phyloP scores from a whole-genome alignment of 2,888 invertebrate species.

The Zhuqinia jingwanae region DNA sequence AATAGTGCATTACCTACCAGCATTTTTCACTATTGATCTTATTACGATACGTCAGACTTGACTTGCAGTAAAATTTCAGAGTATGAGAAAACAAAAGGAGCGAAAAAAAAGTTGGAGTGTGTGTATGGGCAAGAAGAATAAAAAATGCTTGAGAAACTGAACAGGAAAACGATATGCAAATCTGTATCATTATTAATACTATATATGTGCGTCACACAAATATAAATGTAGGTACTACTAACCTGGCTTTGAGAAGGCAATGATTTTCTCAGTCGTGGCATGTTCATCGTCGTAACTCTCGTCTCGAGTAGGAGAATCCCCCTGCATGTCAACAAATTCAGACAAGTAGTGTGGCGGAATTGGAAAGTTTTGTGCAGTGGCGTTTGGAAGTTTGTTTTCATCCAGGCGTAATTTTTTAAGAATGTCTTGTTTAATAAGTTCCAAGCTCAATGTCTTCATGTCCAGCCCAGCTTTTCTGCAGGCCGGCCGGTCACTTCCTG shows the following conservation, averaged over 20 bases:
- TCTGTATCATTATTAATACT: conserved; percentile 1
- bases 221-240: conserved; percentile 61
- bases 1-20: no score
- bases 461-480: conserved; percentile 67
- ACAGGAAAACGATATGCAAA: conserved; percentile 44
- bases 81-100: neutral
- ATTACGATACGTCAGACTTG: no score
- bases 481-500: conserved; percentile 62
- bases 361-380: conserved; percentile 73
- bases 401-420: conserved; percentile 78
- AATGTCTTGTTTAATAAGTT: conserved; percentile 78
- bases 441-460: conserved; percentile 76
- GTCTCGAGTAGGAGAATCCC: conserved; percentile 74
- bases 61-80: no score
- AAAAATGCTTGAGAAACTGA: conserved; percentile 52
- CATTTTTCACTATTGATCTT: no score
- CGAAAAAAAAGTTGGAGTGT: neutral
- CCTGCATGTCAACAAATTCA: conserved; percentile 77
- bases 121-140: neutral
- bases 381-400: conserved; percentile 78
- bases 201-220: conserved; percentile 45
- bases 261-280: conserved; percentile 78
- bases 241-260: conserved; percentile 79
- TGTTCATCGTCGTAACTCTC: conserved; percentile 78
- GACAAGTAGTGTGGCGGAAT: conserved; percentile 75